Percentiles rank a stretch among this genome's conserved stretches.
Conservation (phyloP, 2,888 invertebrate species). For the Ectemnius continuus region DNA sequence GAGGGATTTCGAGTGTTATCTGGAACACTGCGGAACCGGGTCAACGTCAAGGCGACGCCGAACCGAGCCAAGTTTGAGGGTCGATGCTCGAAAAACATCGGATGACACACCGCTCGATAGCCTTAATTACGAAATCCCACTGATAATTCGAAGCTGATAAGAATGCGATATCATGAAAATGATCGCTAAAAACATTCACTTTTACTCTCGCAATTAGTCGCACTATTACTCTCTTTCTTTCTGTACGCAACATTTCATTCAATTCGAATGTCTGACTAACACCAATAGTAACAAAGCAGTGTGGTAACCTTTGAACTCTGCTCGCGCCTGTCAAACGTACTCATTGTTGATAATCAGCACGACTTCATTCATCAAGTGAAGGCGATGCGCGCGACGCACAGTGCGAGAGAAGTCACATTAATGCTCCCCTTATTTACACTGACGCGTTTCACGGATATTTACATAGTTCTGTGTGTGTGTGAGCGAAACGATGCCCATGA, state of each 20-base stretch:
- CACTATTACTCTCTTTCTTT: too few species aligned
- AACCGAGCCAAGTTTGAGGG: conserved; percentile 13
- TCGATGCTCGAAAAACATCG: conserved; percentile 18
- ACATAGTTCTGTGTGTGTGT: neutral
- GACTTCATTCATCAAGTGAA: neutral
- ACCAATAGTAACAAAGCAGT: neutral
- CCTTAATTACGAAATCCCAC: too few species aligned
- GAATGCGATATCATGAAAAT: too few species aligned
- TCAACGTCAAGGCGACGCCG: conserved; percentile 21
- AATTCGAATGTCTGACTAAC: too few species aligned
- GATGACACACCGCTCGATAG: conserved; percentile 11
- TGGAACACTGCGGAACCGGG: conserved; percentile 4
- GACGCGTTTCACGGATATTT: too few species aligned
- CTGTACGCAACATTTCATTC: too few species aligned
- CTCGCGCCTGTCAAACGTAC: neutral
- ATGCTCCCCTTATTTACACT: too few species aligned
- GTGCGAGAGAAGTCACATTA: too few species aligned
- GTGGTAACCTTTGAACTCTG: neutral
- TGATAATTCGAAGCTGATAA: too few species aligned
- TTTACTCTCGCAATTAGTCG: too few species aligned
- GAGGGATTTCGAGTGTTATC: neutral
- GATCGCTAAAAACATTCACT: too few species aligned
- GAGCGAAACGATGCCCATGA: neutral
- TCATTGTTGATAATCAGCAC: neutral
- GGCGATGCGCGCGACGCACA: too few species aligned